A percentile compares a stretch with the other conserved stretches of the same genome.
Evolutionary conservation across 2,888 invertebrate species (phyloP).

Genomic region (Bibio marci): DNA sequence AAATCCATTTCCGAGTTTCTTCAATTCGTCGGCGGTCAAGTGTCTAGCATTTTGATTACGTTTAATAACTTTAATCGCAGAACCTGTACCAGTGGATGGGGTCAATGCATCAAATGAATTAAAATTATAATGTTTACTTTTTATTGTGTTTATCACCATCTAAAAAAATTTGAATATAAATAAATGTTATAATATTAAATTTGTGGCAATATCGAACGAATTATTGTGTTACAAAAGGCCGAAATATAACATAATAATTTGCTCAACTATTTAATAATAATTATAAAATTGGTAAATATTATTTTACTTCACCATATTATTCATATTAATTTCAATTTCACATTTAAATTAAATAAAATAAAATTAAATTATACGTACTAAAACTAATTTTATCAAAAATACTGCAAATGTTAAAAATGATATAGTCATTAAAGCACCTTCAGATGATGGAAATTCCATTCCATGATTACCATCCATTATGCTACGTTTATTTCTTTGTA

Average conservation of each 20-base stretch:
- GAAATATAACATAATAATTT: no score
- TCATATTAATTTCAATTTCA: neutral
- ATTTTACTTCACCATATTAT: neutral
- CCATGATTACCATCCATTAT: slow-evolving; percentile 31
- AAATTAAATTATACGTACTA: slow-evolving; percentile 37
- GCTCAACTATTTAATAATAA: no score
- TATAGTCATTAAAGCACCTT: slow-evolving; percentile 66
- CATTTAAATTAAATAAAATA: neutral
- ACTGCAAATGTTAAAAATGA: slow-evolving; percentile 74
- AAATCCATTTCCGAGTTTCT: no score
- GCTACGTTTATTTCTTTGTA: slow-evolving; percentile 9
- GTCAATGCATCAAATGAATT: slow-evolving; percentile 18
- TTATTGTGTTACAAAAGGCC: no score
- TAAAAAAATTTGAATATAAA: slow-evolving; percentile 23
- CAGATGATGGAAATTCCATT: slow-evolving; percentile 62
- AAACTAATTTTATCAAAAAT: slow-evolving; percentile 63
- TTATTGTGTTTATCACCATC: slow-evolving; percentile 50
- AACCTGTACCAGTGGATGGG: slow-evolving; percentile 10
- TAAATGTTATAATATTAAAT: neutral
- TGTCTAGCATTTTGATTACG: slow-evolving; percentile 4
- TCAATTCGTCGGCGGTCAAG: neutral
- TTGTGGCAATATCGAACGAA: neutral
- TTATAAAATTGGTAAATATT: no score
- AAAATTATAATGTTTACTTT: slow-evolving; percentile 34
- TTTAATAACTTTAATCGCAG: slow-evolving; percentile 9